Percentiles rank a stretch among this genome's conserved stretches.
Conservation (phyloP, 2,113 vertebrate genomes). For the Nycticebus coucang region DNA sequence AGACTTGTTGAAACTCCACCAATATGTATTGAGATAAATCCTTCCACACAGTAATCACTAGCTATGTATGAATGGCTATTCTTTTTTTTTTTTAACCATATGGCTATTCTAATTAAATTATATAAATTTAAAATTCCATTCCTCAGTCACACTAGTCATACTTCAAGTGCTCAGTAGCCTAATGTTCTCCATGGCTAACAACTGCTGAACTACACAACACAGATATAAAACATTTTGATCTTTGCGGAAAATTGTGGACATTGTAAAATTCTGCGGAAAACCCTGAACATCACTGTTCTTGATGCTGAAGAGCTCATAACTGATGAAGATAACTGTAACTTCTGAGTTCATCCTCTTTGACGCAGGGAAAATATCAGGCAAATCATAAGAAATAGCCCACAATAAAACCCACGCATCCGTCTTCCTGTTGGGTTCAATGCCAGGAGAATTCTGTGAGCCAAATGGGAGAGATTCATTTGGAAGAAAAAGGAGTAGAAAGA, state of each 20-base stretch:
- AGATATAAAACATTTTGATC: background rate
- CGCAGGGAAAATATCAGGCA: slow-evolving; percentile 40
- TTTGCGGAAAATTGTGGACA: background rate
- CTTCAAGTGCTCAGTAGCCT: background rate
- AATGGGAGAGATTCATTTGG: background rate
- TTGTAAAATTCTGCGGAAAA: slow-evolving; percentile 14
- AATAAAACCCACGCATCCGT: slow-evolving; percentile 52
- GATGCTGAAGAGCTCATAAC: background rate
- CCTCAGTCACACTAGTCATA: background rate
- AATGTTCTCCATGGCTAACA: background rate
- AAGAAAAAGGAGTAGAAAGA: slow-evolving; percentile 1
- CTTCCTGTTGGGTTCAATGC: slow-evolving; percentile 33
- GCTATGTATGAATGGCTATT: background rate
- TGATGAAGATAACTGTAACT: background rate
- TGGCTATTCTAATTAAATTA: slow-evolving; percentile 34
- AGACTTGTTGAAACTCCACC: slow-evolving; percentile 17
- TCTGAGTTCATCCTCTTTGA: slow-evolving; percentile 29
- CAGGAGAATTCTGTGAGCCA: slow-evolving; percentile 35
- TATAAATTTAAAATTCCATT: background rate
- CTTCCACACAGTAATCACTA: background rate
- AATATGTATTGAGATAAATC: background rate
- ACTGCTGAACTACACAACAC: background rate
- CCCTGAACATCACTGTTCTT: background rate
- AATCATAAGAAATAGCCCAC: slow-evolving; percentile 30
- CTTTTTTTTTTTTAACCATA: too few relatives aligned